phyloP scores from a whole-genome alignment of 2,888 invertebrate species.

The Habroteleia sp. region DNA sequence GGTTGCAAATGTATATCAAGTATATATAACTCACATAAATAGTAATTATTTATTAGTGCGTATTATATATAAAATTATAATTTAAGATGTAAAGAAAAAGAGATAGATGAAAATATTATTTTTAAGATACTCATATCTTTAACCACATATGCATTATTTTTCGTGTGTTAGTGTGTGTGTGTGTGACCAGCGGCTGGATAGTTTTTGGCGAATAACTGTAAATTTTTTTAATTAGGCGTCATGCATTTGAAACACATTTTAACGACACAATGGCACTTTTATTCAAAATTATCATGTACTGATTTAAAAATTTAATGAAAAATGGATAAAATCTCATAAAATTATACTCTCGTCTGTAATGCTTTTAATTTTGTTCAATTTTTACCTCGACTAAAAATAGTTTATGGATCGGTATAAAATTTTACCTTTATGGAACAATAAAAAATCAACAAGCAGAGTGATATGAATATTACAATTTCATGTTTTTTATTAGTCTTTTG shows the following conservation, averaged over 20 bases:
- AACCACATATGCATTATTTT: too few species aligned
- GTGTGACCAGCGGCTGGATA: too few species aligned
- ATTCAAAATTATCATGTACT: constrained; percentile 6
- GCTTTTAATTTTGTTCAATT: constrained; percentile 31
- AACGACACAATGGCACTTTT: constrained; percentile 4
- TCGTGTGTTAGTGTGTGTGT: too few species aligned
- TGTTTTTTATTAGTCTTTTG: constrained; percentile 8
- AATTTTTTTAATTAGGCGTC: too few species aligned
- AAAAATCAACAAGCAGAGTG: constrained; percentile 22
- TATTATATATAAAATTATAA: too few species aligned
- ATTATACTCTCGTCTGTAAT: constrained; percentile 17
- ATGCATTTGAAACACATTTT: not conserved
- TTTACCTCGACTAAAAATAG: constrained; percentile 21
- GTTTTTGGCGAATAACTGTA: too few species aligned
- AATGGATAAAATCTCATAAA: constrained; percentile 17
- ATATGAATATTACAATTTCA: constrained; percentile 27
- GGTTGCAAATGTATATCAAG: too few species aligned
- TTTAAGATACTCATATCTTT: too few species aligned
- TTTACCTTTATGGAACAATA: constrained; percentile 36
- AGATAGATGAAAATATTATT: too few species aligned
- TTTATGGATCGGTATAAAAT: constrained; percentile 29
- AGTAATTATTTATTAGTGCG: too few species aligned
- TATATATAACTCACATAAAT: too few species aligned
- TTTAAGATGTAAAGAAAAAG: too few species aligned
- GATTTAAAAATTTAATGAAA: constrained; percentile 20